Evolutionary conservation across 1,140 invertebrate species (phyloP), one percentile per base, ranked within the genome.

Genomic region (Glossosoma conforme): DNA sequence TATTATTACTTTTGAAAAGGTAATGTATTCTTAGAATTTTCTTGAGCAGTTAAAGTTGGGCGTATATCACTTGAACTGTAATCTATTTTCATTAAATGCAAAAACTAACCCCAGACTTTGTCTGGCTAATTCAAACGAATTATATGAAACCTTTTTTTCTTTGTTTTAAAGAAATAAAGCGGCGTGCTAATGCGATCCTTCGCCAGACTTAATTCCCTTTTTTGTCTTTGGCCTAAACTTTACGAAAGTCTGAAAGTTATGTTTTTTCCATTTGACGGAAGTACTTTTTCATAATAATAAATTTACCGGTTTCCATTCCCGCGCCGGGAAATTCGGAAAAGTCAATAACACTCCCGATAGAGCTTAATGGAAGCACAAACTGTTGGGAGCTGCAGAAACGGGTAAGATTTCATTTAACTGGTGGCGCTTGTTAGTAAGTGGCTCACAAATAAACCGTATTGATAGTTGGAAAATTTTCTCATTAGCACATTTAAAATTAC

Each of bases 371-470:
- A 44, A 49, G 25, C 22, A 30, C 45, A 38, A 38, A 38, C 36
- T 41, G 21, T 22, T 20, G 15, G 24, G 14, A 38, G 17, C 19
- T 37, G 15, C 46, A 42, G 46, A 13, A 33, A 42, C 24, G 36
- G 35, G 37, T 41, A n/a, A 21, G 38, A 49, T 14, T 49, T 38
- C 10, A 49, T 19, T 49, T 22, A 38, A 49, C 37, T 20, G 11
- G 17, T 38, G 15, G 11, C 8, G 46, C 15, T 49, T 42, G 46
- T 32, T 49, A 33, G 25, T 18, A 25, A 40, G 38, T 49, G 46
- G 38, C 35, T 37, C 22, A 47, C 46, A 49, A 49, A 49, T 49
- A 49, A 47, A 47, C 45, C 30, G 37, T 49, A 49, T 49, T 49
- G 38, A 49, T 49, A 49, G 46, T 49, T 41, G 14, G 30, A 42